Evolutionary conservation across 2,888 invertebrate genomes (phyloP).

Genomic region (Dioctria rufipes): DNA sequence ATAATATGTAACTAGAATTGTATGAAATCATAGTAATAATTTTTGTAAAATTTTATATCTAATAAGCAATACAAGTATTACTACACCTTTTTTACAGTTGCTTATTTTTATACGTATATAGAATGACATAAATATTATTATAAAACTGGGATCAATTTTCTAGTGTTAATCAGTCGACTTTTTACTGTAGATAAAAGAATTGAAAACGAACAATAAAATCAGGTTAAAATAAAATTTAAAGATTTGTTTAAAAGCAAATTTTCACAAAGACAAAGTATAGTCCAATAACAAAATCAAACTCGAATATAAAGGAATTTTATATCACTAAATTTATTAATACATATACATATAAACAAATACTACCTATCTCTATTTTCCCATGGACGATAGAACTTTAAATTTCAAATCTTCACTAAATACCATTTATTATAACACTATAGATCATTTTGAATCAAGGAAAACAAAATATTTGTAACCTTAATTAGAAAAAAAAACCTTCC

Average conservation of each 20-base stretch:
- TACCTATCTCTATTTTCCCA: not conserved
- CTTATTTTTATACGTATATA: slow-evolving; percentile 38
- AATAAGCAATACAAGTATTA: slow-evolving; percentile 17
- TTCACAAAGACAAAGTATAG: slow-evolving; percentile 4
- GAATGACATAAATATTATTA: slow-evolving; percentile 15
- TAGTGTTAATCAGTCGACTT: slow-evolving; percentile 32
- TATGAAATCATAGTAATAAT: not conserved
- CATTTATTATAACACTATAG: not conserved
- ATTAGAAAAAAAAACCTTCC: not conserved
- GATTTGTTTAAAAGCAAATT: slow-evolving; percentile 18
- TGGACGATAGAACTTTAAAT: too few species aligned
- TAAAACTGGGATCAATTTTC: slow-evolving; percentile 46
- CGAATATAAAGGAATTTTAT: slow-evolving; percentile 12
- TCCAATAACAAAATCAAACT: slow-evolving; percentile 2
- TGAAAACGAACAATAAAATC: slow-evolving; percentile 40
- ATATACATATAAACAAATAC: not conserved
- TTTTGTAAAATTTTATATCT: slow-evolving; percentile 38
- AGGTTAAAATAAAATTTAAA: slow-evolving; percentile 26
- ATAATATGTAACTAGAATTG: too few species aligned
- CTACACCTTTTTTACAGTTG: slow-evolving; percentile 29
- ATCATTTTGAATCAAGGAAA: not conserved
- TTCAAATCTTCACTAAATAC: too few species aligned
- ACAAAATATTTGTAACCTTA: not conserved
- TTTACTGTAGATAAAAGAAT: slow-evolving; percentile 38
- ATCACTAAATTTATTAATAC: not conserved